These are phyloP conservation scores for Micronisus gabar DNA, from an alignment of 2,113 vertebrate species.

Conservation along the genomic window DNA sequence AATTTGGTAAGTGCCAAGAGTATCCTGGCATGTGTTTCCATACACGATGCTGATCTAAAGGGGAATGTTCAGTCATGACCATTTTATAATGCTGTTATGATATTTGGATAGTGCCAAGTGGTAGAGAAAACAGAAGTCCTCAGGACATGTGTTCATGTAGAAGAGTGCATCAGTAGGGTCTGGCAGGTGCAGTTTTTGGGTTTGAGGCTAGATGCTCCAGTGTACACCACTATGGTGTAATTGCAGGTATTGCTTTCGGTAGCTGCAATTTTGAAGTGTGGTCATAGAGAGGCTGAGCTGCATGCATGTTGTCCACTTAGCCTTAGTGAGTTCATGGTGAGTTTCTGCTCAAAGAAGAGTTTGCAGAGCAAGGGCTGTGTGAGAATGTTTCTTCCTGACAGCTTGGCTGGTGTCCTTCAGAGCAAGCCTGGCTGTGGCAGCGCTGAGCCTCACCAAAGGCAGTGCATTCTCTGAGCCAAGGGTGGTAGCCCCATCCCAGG, in stretches of 20 bases:
- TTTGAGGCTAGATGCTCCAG: not conserved
- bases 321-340: not conserved
- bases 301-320: rapidly evolving
- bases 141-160: not conserved
- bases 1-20: not conserved
- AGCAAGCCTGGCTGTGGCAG: not conserved
- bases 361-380: not conserved
- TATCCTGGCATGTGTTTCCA: not conserved
- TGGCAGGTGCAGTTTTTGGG: not conserved
- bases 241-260: not conserved
- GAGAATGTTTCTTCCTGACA: not conserved
- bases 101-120: not conserved
- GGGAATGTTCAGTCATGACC: not conserved
- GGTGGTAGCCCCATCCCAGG: not conserved
- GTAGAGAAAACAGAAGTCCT: not conserved
- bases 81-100: not conserved
- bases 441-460: rapidly evolving
- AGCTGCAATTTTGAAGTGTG: not conserved
- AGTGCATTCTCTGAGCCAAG: rapidly evolving
- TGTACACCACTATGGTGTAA: too few species aligned
- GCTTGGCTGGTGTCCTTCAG: not conserved
- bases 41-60: not conserved
- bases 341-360: not conserved
- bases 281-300: not conserved
- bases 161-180: not conserved